phyloP scores from a whole-genome alignment of 2,888 invertebrate species.

The Netelia inedita region DNA sequence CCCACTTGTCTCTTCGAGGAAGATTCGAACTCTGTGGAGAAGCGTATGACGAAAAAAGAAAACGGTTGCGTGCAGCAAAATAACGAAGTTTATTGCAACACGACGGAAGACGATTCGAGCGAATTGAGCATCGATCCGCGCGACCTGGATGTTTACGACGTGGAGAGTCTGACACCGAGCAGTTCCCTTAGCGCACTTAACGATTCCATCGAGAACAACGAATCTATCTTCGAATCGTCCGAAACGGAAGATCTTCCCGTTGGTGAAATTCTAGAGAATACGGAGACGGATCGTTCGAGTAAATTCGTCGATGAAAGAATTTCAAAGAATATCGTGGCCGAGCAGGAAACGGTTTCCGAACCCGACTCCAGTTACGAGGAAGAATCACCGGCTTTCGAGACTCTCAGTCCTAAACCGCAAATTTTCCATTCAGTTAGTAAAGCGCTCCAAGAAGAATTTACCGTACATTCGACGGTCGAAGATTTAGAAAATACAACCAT shows the following conservation, averaged over 20 bases:
- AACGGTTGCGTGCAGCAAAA: conserved; percentile 7
- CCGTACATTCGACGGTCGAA: neutral
- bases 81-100: neutral
- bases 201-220: conserved; percentile 7
- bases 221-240: conserved; percentile 11
- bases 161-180: conserved; percentile 58
- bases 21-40: conserved; percentile 67
- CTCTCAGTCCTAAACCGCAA: conserved; percentile 45
- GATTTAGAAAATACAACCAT: no score
- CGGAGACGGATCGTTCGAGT: neutral
- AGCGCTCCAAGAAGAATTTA: conserved; percentile 34
- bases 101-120: conserved; percentile 13
- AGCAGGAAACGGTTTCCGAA: conserved; percentile 7
- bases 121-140: conserved; percentile 50
- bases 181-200: conserved; percentile 4
- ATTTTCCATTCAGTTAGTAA: neutral
- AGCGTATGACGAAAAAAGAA: conserved; percentile 37
- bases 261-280: no score
- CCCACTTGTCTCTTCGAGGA: conserved; percentile 72
- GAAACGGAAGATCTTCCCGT: neutral
- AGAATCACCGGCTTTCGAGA: conserved; percentile 53
- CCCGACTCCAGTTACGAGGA: conserved; percentile 30
- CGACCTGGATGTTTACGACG: conserved; percentile 66
- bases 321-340: neutral
- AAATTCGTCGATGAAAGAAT: neutral